Evolutionary conservation across 2,113 vertebrate genomes (phyloP).

Genomic region (Caracal caracal): DNA sequence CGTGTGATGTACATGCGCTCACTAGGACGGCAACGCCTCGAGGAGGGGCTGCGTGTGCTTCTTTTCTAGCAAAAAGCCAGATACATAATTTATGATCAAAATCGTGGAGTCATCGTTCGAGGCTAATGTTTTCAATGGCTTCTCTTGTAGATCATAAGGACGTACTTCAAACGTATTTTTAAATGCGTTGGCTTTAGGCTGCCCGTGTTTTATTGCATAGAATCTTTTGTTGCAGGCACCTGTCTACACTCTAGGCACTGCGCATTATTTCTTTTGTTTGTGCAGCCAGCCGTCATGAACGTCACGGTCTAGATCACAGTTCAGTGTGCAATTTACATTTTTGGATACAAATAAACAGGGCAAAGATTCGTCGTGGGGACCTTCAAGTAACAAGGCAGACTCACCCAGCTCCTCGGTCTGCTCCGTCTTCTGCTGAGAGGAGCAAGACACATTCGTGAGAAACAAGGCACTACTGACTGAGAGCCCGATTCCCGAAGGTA

Average conservation of each 20-base stretch:
- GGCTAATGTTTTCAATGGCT: background rate
- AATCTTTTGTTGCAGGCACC: background rate
- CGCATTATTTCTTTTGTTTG: background rate
- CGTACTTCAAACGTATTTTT: background rate
- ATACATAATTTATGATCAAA: background rate
- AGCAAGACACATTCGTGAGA: background rate
- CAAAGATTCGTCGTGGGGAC: background rate
- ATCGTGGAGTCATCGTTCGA: background rate
- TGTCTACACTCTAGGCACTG: background rate
- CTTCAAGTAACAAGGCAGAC: background rate
- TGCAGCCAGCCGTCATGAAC: background rate
- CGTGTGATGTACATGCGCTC: rapidly evolving
- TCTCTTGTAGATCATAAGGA: background rate
- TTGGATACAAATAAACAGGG: background rate
- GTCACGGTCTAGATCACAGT: background rate
- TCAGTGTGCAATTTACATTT: background rate
- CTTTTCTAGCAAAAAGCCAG: background rate
- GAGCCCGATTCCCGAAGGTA: background rate
- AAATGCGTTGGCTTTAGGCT: background rate
- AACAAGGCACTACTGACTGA: background rate
- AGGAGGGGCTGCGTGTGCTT: background rate
- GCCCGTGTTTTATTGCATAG: background rate
- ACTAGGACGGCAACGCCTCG: rapidly evolving
- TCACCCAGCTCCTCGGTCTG: background rate
- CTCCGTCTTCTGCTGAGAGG: background rate